Evolutionary conservation across 2,888 invertebrate genomes (phyloP).

Genomic region (Pollenia griseotomentosa): DNA sequence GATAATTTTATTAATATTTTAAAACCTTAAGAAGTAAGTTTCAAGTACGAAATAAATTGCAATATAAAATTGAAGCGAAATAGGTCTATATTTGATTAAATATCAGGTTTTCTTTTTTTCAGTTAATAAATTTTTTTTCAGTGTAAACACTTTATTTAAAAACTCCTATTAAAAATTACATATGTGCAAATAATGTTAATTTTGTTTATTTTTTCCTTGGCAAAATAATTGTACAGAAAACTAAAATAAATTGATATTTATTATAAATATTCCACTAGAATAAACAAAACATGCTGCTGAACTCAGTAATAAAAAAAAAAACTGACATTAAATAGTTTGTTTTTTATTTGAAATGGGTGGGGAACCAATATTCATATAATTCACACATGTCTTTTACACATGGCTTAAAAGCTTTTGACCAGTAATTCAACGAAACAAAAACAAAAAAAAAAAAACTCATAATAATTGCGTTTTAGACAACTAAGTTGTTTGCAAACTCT

Average conservation of each 20-base stretch:
- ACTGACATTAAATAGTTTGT: constrained; percentile 43
- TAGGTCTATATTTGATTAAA: too few relatives aligned
- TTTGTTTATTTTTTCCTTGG: constrained; percentile 34
- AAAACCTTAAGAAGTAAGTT: too few relatives aligned
- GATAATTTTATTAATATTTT: too few relatives aligned
- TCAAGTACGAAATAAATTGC: too few relatives aligned
- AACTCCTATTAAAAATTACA: neutral
- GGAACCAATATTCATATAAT: constrained; percentile 32
- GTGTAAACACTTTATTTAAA: constrained; percentile 18
- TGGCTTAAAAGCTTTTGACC: neutral
- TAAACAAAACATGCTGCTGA: constrained; percentile 13
- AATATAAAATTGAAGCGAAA: too few relatives aligned
- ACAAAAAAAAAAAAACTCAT: neutral
- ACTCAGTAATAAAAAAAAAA: neutral
- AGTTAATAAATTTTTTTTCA: neutral
- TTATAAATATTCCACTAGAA: constrained; percentile 55
- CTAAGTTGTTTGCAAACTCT: constrained; percentile 36
- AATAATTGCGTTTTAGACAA: constrained; percentile 26
- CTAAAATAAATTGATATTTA: constrained; percentile 58
- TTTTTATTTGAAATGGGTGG: constrained; percentile 65
- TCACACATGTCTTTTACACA: constrained; percentile 38
- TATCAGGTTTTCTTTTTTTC: neutral
- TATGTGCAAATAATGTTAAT: constrained; percentile 36
- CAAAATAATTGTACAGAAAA: constrained; percentile 23
- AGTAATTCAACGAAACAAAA: neutral